These are phyloP conservation scores for Fukomys damarensis DNA, from an alignment of 2,113 vertebrate species.

Conservation along the genomic window DNA sequence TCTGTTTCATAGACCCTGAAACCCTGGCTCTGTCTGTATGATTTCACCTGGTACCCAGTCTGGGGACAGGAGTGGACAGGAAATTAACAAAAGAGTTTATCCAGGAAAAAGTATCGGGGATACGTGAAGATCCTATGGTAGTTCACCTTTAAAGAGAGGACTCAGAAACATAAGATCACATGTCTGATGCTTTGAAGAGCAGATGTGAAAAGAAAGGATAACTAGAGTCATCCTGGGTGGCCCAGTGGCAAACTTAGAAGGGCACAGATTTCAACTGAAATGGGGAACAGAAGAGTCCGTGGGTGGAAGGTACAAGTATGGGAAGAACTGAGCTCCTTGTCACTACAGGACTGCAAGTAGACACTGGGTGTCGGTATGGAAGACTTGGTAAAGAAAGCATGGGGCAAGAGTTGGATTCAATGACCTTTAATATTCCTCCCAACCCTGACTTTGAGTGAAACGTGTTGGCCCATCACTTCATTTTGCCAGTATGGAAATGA, in stretches of 20 bases:
- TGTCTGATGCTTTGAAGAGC: constrained; percentile 4
- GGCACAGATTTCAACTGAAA: background rate
- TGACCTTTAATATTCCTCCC: background rate
- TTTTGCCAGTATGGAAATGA: constrained; percentile 1
- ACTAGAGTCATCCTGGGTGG: background rate
- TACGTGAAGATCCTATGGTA: background rate
- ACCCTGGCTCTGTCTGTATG: background rate
- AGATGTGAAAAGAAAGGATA: background rate
- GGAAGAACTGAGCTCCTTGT: background rate
- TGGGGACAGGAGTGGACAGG: background rate
- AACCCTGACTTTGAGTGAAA: background rate
- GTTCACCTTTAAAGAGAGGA: background rate
- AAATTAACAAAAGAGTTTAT: background rate
- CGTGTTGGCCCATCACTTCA: background rate
- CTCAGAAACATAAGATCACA: background rate
- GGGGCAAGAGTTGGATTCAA: background rate
- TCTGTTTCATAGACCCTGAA: background rate
- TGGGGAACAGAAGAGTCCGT: background rate
- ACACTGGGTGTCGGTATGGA: background rate
- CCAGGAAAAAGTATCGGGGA: background rate
- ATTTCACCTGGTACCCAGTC: background rate
- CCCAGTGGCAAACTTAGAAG: background rate
- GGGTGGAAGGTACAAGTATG: background rate
- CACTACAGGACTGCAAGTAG: background rate
- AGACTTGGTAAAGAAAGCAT: background rate